Base-by-base conservation (phyloP, 2,888 invertebrate species). In the Watsonalla cultraria region DNA sequence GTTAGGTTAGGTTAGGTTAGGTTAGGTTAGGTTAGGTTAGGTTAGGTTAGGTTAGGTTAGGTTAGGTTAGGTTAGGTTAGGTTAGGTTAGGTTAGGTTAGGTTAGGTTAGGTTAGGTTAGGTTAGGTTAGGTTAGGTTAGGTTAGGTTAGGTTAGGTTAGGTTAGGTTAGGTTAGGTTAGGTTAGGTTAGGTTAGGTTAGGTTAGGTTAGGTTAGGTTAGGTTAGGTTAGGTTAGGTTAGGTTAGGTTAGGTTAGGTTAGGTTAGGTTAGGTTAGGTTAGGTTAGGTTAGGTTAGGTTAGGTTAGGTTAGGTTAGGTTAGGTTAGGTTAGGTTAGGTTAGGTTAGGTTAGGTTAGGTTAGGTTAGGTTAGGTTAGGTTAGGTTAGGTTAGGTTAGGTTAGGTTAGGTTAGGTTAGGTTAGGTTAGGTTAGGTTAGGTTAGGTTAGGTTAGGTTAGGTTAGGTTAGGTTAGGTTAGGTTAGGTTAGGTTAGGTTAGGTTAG, bases 101-200 rank as follows among this genome's bases (percentile, higher is more conserved):
- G 52, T 53, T 53, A 53, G 47, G 47, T 47, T 47, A 53, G 47
- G 47, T 46, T n/a, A n/a, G n/a, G n/a, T n/a, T n/a, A n/a, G n/a
- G n/a, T n/a, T n/a, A n/a, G n/a, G n/a, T n/a, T n/a, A 52, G 52
- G 52, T 52, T 52, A 47, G 47, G 47, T n/a, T n/a, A n/a, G 39
- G 6, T 39, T 39, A 47, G 47, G 51, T 51, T 51, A 54, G 51
- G 51, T 51, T 51, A 51, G 51, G 51, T 46, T 46, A 46, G 51
- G 51, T 51, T 51, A 46, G 51, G 51, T 8, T 8, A 52, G 72
- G 54, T 52, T 53, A 51, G 55, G 52, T 57, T 57, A 57, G 57
- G 57, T 57, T 57, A 57, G 57, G 57, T 57, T 57, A 58, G 58
- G 58, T 55, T 55, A 55, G 52, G 52, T 52, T 54, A 52, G 53